These are phyloP conservation scores for Hypothenemus hampei DNA, from an alignment of 1,140 invertebrate species.

Conservation along the genomic window DNA sequence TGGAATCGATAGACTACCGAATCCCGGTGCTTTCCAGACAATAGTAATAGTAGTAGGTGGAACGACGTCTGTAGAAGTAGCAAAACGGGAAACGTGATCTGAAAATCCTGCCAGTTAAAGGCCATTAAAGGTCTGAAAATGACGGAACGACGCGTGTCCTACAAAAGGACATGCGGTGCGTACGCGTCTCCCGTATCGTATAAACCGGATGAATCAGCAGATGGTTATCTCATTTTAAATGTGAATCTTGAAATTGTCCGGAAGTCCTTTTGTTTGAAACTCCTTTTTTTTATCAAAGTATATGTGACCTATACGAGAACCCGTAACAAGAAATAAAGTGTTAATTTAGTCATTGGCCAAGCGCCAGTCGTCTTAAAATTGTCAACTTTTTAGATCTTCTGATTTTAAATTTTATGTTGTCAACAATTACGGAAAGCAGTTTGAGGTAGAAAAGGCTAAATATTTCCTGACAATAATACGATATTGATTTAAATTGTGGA, in stretches of 20 bases:
- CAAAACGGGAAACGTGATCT: conserved; percentile 15
- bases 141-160: conserved; percentile 24
- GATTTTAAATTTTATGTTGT: too few species aligned
- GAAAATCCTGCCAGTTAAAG: too few species aligned
- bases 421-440: too few species aligned
- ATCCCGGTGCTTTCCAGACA: conserved; percentile 12
- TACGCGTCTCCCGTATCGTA: conserved; percentile 1
- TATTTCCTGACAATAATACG: too few species aligned
- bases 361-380: too few species aligned
- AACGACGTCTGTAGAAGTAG: conserved; percentile 28
- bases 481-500: too few species aligned
- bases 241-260: neutral
- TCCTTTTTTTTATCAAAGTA: too few species aligned
- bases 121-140: conserved; percentile 25
- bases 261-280: neutral
- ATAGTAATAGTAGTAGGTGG: conserved; percentile 21
- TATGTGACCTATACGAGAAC: too few species aligned
- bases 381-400: too few species aligned
- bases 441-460: too few species aligned
- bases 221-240: conserved; percentile 19
- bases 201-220: conserved; percentile 26
- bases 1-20: neutral
- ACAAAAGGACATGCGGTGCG: conserved; percentile 6
- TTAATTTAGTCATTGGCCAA: too few species aligned
- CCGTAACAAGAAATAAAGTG: too few species aligned